Evolutionary conservation across 1,140 invertebrate species (phyloP).

Genomic region (Leptinotarsa texana): DNA sequence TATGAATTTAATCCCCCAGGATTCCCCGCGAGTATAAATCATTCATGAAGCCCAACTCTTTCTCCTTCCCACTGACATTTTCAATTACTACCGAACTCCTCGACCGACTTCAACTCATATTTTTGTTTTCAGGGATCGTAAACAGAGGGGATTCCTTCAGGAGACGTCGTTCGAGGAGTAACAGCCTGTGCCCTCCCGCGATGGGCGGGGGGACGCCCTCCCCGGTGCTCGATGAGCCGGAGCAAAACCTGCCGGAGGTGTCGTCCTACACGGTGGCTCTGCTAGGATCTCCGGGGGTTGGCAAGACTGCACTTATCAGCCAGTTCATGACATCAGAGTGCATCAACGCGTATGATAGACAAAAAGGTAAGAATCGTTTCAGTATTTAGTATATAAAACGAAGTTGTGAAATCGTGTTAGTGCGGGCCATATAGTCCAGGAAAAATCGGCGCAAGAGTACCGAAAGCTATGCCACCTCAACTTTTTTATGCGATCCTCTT

Average conservation of each 20-base stretch:
- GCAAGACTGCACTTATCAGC: conserved; percentile 86
- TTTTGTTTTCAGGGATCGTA: conserved; percentile 71
- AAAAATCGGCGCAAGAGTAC: too few species aligned
- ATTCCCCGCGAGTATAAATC: background rate
- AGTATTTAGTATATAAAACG: too few species aligned
- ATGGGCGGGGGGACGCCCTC: conserved; percentile 42
- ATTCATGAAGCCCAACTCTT: background rate
- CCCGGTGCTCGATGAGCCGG: conserved; percentile 50
- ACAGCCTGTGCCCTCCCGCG: conserved; percentile 63
- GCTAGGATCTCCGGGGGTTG: conserved; percentile 83
- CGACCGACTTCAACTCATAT: background rate
- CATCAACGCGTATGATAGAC: conserved; percentile 88
- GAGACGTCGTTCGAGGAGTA: conserved; percentile 75
- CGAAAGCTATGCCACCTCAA: too few species aligned
- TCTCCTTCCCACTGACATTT: background rate
- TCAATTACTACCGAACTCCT: background rate
- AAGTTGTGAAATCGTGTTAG: too few species aligned
- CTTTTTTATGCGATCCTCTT: too few species aligned
- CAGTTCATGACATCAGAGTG: conserved; percentile 95
- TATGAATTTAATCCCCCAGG: background rate
- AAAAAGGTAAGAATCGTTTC: conserved; percentile 61
- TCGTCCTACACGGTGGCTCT: conserved; percentile 75
- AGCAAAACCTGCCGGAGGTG: conserved; percentile 56
- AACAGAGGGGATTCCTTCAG: conserved; percentile 89
- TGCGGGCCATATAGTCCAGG: too few species aligned